Percentiles rank a stretch among this genome's conserved stretches.
Evolutionary conservation across 2,113 vertebrate species (phyloP).

Genomic region (Ailurus styani): DNA sequence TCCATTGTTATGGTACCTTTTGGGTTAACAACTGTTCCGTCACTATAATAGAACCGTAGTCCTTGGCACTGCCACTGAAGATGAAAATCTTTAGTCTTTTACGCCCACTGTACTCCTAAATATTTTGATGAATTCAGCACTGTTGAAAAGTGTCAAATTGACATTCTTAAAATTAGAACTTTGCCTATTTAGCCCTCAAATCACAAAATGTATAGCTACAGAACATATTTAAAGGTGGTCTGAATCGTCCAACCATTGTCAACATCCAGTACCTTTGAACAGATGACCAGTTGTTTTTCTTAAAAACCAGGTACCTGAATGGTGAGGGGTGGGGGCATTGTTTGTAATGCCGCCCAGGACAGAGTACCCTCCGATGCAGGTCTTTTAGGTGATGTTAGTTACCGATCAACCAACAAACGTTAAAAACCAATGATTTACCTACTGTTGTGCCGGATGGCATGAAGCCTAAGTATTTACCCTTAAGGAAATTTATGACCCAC

Average conservation of each 20-base stretch:
- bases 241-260: background rate
- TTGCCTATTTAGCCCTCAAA: background rate
- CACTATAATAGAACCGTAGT: background rate
- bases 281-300: too few relatives aligned
- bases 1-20: background rate
- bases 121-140: constrained; percentile 32
- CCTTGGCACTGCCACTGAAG: background rate
- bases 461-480: background rate
- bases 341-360: background rate
- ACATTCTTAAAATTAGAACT: constrained; percentile 28
- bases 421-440: background rate
- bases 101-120: background rate
- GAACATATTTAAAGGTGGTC: background rate
- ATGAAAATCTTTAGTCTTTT: background rate
- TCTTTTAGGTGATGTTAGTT: background rate
- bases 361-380: background rate
- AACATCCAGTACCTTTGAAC: background rate
- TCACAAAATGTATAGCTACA: background rate
- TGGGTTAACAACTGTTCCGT: background rate
- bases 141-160: constrained; percentile 22
- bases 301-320: background rate
- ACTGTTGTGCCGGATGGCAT: background rate
- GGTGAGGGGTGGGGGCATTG: background rate
- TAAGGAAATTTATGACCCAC: background rate
- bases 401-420: background rate